Base-by-base conservation (phyloP, 2,797 vertebrate genomes). In the Glossophaga mutica region DNA sequence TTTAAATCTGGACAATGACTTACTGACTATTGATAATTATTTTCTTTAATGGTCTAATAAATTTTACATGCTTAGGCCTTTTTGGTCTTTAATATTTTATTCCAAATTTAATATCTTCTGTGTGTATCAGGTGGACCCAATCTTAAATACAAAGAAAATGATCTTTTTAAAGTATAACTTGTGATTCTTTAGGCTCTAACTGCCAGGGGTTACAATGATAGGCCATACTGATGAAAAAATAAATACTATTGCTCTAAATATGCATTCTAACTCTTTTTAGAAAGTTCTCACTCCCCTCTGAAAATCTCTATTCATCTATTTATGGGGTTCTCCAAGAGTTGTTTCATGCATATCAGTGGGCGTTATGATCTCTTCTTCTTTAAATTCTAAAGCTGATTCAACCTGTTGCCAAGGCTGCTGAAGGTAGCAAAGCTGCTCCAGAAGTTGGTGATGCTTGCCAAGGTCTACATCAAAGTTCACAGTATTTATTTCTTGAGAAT, bases 21-120 rank as follows among this genome's bases (percentile, higher is more conserved):
- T 94, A 83, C 77, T 85, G 87, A 91, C 96, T 90, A 93, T 81
- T 87, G 73, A 65, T 78, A 26, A 81, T 76, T 87, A 71, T 85
- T 90, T 88, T 86, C 46, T 34, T 96, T 92, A 37, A 83, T n/a
- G 73, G 21, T 37, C 62, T 77, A 32, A 57, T 81, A 57, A 70
- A 95, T 91, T 84, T 93, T 26, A 90, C 67, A 50, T 59, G 50
- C 22, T 81, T 6, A 5, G 42, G 34, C 3, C 9, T 84, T 44
- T 71, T 93, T 55, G 10, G 22, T 5, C 44, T 65, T 65, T 87
- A 59, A 62, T 46, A 9, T 55, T 46, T 90, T 81, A 68, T 37
- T 87, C n/a, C 32, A 88, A 77, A 93, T 48, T 18, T 76, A 57
- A 76, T 29, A 59, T 42, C 9, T 42, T 88, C 73, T 37, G 1